Conservation (phyloP, 2,797 vertebrate genomes). For the Platalea minor region DNA sequence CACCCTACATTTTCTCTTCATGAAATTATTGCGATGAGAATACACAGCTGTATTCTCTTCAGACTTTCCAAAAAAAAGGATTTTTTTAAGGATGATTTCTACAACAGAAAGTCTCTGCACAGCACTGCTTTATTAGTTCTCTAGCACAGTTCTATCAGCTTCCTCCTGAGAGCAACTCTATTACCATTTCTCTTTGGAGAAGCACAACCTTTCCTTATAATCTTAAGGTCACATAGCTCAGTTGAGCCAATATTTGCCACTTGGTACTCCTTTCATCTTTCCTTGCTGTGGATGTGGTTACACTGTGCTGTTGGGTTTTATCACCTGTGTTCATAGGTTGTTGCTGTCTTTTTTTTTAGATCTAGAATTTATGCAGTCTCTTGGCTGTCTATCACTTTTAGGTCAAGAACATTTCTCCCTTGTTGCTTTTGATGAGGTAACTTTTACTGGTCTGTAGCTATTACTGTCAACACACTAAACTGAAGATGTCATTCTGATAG, state of each 20-base stretch:
- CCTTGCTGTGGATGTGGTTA: background rate
- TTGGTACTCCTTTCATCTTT: background rate
- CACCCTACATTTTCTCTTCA: slow-evolving; percentile 52
- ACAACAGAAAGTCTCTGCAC: slow-evolving; percentile 2
- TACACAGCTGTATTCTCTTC: slow-evolving; percentile 1
- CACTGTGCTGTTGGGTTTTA: background rate
- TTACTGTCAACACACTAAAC: background rate
- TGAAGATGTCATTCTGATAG: background rate
- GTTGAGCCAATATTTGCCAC: background rate
- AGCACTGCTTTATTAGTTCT: slow-evolving; percentile 39
- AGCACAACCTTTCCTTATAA: slow-evolving; percentile 2
- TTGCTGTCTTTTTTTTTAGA: background rate
- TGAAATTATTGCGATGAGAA: slow-evolving; percentile 43
- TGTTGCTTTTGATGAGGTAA: background rate
- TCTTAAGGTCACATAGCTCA: slow-evolving; percentile 9
- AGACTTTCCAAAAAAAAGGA: background rate
- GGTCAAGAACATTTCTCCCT: background rate
- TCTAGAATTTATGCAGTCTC: background rate
- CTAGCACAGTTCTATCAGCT: slow-evolving; percentile 28
- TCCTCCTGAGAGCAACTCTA: slow-evolving; percentile 38
- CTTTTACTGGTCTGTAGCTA: background rate
- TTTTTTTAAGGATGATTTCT: slow-evolving; percentile 22
- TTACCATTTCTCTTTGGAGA: slow-evolving; percentile 36
- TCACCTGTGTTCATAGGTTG: background rate
- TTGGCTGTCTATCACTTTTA: background rate